phyloP scores from a whole-genome alignment of 2,888 invertebrate species.

The Caenorhabditis macrosperma region DNA sequence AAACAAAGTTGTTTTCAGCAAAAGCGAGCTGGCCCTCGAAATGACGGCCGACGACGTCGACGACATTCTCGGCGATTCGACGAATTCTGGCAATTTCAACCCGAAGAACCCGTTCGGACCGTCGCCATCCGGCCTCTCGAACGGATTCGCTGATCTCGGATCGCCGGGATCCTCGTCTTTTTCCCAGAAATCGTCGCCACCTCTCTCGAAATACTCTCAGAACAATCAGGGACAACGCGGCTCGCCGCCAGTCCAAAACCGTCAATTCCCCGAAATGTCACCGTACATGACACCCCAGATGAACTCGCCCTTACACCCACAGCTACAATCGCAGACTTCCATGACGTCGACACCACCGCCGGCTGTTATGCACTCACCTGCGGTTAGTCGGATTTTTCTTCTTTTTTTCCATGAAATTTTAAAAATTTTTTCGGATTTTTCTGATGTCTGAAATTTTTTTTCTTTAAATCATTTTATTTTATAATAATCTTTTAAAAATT shows the following conservation, averaged over 20 bases:
- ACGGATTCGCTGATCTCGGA: constrained; percentile 43
- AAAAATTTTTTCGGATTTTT: too few relatives aligned
- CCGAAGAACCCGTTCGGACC: constrained; percentile 58
- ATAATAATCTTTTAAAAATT: too few relatives aligned
- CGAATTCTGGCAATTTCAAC: constrained; percentile 31
- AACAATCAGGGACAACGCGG: constrained; percentile 56
- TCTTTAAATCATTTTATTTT: too few relatives aligned
- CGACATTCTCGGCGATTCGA: constrained; percentile 50
- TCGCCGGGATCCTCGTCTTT: constrained; percentile 34
- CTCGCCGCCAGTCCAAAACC: constrained; percentile 34
- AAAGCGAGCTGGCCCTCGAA: constrained; percentile 43
- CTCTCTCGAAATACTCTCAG: constrained; percentile 50
- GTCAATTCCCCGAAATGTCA: constrained; percentile 41
- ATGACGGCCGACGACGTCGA: constrained; percentile 58
- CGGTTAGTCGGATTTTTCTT: constrained; percentile 13
- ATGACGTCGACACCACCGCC: constrained; percentile 34
- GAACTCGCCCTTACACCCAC: constrained; percentile 54
- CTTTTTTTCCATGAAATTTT: not conserved
- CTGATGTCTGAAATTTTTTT: too few relatives aligned
- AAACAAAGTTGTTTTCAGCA: constrained; percentile 21
- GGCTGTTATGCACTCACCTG: constrained; percentile 42
- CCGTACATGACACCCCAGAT: constrained; percentile 51
- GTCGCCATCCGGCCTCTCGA: constrained; percentile 38
- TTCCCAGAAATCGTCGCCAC: constrained; percentile 48
- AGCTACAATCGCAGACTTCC: constrained; percentile 34